Evolutionary conservation across 2,888 invertebrate species (phyloP), one percentile per base, ranked within the genome.

Genomic region (Dryadula phaetusa): DNA sequence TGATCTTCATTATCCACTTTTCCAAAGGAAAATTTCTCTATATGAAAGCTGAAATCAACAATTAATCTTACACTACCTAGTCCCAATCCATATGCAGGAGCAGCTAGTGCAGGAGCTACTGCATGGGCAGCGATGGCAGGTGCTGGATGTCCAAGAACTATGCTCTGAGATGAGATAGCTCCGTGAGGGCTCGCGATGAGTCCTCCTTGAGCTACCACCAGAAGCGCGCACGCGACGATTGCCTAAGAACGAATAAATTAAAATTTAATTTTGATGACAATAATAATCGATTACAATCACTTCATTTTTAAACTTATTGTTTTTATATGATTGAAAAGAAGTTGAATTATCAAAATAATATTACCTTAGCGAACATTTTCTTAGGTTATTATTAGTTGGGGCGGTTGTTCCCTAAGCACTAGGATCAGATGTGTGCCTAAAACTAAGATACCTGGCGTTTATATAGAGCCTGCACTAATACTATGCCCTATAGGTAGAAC

Each of bases 281-380:
- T 32, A 12, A 12, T 37, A 37, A 37, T 12, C 3, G 8, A 49
- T 25, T 49, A 28, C 14, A 47, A n/a, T 47, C 1, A 34, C 2
- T 34, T 37, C 22, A 37, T 12, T 46, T 8, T 46, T 3, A 20
- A 46, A 20, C 7, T 12, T 20, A n/a, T n/a, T n/a, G n/a, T n/a
- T 34, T 7, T 40, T 25, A 60, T 46, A 58, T 22, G 14, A 22
- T 22, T 56, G 3, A 37, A 22, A 18, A 37, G 20, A 20, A 37
- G 28, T 46, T 54, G 12, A 46, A 65, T 18, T 34, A 66, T 49
- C n/a, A 8, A 32, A 32, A 22, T 16, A 58, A 47, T 47, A 75
- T 84, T 89, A 92, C 92, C 92, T 92, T 92, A 69, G 84, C 83
- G 76, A 88, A 88, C 92, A 92, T 92, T 86, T 86, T 89, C 75